phyloP scores from a whole-genome alignment of 2,888 invertebrate species.

The Luffia ferchaultella region DNA sequence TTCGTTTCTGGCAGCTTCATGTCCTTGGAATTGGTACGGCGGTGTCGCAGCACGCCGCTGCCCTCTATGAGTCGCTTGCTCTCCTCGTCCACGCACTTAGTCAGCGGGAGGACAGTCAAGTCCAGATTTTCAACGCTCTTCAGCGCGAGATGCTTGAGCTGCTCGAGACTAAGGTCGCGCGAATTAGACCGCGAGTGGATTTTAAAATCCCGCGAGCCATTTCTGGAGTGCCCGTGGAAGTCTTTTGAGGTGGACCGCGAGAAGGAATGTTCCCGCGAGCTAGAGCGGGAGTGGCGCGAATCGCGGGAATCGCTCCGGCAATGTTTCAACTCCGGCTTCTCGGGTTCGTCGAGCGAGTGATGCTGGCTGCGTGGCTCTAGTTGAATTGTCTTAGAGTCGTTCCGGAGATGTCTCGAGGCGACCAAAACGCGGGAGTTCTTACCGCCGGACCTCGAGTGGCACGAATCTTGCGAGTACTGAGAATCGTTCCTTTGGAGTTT shows the following conservation, averaged over 20 bases:
- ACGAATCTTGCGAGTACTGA: slow-evolving; percentile 36
- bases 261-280: slow-evolving; percentile 25
- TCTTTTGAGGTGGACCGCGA: slow-evolving; percentile 26
- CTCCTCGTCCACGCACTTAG: slow-evolving; percentile 47
- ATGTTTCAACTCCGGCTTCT: slow-evolving; percentile 28
- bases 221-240: slow-evolving; percentile 27
- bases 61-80: slow-evolving; percentile 51
- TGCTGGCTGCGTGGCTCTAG: slow-evolving; percentile 64
- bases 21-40: slow-evolving; percentile 69
- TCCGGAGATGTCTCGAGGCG: slow-evolving; percentile 64
- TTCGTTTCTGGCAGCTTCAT: slow-evolving; percentile 30
- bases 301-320: slow-evolving; percentile 47
- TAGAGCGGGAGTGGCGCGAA: slow-evolving; percentile 27
- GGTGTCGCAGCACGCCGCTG: slow-evolving; percentile 58
- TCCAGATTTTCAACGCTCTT: slow-evolving; percentile 57
- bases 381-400: slow-evolving; percentile 71
- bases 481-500: slow-evolving; percentile 50
- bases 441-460: slow-evolving; percentile 19
- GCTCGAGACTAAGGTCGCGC: slow-evolving; percentile 53
- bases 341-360: slow-evolving; percentile 36
- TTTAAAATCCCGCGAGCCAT: slow-evolving; percentile 32
- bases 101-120: slow-evolving; percentile 41
- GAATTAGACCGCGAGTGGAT: slow-evolving; percentile 62
- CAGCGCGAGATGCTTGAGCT: slow-evolving; percentile 49
- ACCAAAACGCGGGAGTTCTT: slow-evolving; percentile 49